Evolutionary conservation across 2,113 vertebrate genomes (phyloP).

Genomic region (Seriola aureovittata): DNA sequence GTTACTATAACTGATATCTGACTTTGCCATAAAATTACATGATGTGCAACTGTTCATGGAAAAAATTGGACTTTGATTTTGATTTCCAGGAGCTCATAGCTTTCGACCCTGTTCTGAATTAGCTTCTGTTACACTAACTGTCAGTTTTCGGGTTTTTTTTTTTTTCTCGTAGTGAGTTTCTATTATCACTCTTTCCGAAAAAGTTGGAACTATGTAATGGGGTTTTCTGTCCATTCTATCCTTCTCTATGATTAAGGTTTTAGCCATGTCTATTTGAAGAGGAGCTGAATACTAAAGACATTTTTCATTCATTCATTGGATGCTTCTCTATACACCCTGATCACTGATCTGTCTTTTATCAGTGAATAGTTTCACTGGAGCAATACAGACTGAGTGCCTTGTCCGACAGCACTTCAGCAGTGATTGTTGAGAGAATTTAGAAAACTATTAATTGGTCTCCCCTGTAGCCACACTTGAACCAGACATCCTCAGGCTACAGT

Average conservation of each 20-base stretch:
- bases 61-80: neutral
- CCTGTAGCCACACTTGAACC: neutral
- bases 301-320: neutral
- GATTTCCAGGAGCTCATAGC: neutral
- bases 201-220: neutral
- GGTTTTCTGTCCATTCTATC: neutral
- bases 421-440: constrained; percentile 12
- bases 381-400: constrained; percentile 35
- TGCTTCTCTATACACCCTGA: neutral
- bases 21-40: neutral
- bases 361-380: constrained; percentile 21
- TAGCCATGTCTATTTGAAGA: neutral
- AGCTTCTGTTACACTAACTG: neutral
- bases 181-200: neutral
- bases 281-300: too few species aligned
- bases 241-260: neutral
- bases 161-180: neutral
- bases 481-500: constrained; percentile 1
- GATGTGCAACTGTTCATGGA: neutral
- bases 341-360: neutral
- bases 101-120: neutral
- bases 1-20: neutral
- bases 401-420: constrained; percentile 32
- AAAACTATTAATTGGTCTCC: neutral
- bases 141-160: neutral